These are phyloP conservation scores for Temnothorax longispinosus DNA, from an alignment of 1,140 invertebrate species.

Conservation along the genomic window DNA sequence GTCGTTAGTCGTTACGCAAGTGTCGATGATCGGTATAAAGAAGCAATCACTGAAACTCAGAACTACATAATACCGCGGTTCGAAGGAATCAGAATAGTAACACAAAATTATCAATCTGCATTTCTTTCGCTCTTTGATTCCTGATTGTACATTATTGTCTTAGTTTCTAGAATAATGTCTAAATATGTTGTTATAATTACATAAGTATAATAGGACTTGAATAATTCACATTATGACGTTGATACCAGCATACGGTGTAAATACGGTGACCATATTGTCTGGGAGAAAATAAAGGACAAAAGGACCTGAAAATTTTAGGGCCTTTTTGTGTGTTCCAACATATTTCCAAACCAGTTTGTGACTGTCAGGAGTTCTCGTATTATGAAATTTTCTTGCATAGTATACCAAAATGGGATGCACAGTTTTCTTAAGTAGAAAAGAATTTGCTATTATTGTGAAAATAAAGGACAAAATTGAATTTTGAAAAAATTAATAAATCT, in stretches of 20 bases:
- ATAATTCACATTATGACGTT: background rate
- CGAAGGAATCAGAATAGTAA: background rate
- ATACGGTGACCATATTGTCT: too few relatives aligned
- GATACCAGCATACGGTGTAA: background rate
- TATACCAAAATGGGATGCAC: too few relatives aligned
- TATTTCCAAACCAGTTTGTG: too few relatives aligned
- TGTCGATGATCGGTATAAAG: slow-evolving; percentile 20
- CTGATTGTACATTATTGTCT: background rate
- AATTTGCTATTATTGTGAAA: too few relatives aligned
- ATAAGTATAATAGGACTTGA: background rate
- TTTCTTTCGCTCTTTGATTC: background rate
- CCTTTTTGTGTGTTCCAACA: too few relatives aligned
- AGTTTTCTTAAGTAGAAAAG: too few relatives aligned
- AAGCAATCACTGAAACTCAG: slow-evolving; percentile 13
- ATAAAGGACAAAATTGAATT: too few relatives aligned
- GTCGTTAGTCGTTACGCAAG: slow-evolving; percentile 27
- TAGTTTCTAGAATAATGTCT: background rate
- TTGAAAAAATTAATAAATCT: too few relatives aligned
- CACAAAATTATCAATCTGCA: background rate
- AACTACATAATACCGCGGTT: background rate
- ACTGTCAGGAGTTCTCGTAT: too few relatives aligned
- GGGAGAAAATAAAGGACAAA: too few relatives aligned
- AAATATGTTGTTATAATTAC: slow-evolving; percentile 16
- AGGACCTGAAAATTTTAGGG: too few relatives aligned
- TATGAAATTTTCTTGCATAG: too few relatives aligned